Conservation (phyloP, 2,888 invertebrate genomes). For the Agonum fuliginosum region DNA sequence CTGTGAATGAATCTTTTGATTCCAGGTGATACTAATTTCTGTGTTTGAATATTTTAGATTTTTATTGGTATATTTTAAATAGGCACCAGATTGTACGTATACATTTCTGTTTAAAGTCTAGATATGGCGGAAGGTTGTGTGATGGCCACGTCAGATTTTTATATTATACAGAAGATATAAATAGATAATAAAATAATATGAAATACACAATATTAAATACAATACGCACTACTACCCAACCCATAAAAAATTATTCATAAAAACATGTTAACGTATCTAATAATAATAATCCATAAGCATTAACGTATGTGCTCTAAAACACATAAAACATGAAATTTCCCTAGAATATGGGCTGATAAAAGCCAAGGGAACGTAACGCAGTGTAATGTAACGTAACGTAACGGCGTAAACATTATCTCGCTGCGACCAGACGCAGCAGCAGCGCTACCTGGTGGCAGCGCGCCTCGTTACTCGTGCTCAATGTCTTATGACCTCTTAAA, state of each 20-base stretch:
- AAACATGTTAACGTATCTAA: constrained; percentile 19
- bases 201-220: no score
- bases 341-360: constrained; percentile 45
- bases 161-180: no score
- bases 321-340: constrained; percentile 53
- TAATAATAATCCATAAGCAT: constrained; percentile 40
- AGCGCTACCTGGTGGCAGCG: constrained; percentile 15
- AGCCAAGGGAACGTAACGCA: neutral
- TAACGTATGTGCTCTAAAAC: constrained; percentile 45
- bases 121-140: no score
- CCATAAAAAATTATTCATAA: constrained; percentile 23
- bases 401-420: constrained; percentile 45
- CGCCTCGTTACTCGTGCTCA: constrained; percentile 21
- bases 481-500: constrained; percentile 49
- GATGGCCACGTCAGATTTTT: no score
- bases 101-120: no score
- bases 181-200: no score
- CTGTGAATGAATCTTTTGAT: no score
- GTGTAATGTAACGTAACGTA: neutral
- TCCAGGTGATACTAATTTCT: no score
- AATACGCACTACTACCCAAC: neutral
- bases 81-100: no score
- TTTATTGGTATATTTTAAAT: no score
- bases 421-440: neutral
- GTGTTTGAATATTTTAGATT: no score